Evolutionary conservation across 2,113 vertebrate species (phyloP).

Genomic region (Halichoerus grypus): DNA sequence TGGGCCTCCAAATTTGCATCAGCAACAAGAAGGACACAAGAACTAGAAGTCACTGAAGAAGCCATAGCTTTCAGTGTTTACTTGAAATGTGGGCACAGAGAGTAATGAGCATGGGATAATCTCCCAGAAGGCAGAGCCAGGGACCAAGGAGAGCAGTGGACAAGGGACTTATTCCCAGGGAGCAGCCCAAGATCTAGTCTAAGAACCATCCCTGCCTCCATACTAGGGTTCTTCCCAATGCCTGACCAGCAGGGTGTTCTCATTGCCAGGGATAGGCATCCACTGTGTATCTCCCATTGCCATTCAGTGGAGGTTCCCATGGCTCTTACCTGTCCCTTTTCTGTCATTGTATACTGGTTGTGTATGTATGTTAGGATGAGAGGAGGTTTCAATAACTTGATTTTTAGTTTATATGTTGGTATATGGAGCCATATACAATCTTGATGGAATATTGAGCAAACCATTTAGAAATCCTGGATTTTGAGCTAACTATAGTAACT

Average conservation of each 20-base stretch:
- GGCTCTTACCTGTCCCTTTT: background rate
- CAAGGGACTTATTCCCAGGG: background rate
- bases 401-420: background rate
- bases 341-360: background rate
- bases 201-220: background rate
- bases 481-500: background rate
- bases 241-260: background rate
- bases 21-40: background rate
- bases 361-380: background rate
- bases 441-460: background rate
- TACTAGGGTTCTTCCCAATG: background rate
- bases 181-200: background rate
- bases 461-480: slow-evolving; percentile 23
- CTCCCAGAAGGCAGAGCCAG: background rate
- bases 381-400: background rate
- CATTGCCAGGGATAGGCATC: background rate
- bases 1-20: background rate
- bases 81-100: background rate
- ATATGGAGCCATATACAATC: background rate
- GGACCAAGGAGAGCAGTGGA: background rate
- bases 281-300: background rate
- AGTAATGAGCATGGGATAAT: background rate
- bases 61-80: background rate
- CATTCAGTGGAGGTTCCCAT: background rate
- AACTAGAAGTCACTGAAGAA: background rate